Percentiles rank a stretch among this genome's conserved stretches.
Evolutionary conservation across 2,888 invertebrate genomes (phyloP).

Genomic region (Exocentrus adspersus): DNA sequence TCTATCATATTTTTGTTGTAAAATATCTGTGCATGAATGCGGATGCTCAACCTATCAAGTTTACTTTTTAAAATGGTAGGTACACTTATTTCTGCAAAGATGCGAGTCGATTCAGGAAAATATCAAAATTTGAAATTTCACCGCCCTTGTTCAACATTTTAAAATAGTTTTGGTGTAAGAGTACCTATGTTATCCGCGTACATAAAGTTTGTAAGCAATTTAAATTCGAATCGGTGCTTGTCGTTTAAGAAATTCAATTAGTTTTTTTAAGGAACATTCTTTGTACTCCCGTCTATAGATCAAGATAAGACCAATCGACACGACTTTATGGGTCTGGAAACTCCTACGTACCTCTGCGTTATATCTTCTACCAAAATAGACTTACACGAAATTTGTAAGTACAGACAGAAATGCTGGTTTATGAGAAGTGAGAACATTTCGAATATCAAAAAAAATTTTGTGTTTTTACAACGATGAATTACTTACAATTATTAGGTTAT

Average conservation of each 20-base stretch:
- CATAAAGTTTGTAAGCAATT: slow-evolving; percentile 22
- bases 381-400: not conserved
- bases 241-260: slow-evolving; percentile 44
- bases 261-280: slow-evolving; percentile 33
- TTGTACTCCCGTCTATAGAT: slow-evolving; percentile 19
- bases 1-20: no score
- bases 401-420: not conserved
- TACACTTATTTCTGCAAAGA: no score
- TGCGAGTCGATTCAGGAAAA: no score
- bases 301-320: slow-evolving; percentile 19
- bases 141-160: slow-evolving; percentile 19
- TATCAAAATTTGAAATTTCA: slow-evolving; percentile 9
- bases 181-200: slow-evolving; percentile 16
- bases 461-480: no score
- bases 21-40: no score
- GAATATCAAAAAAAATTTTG: no score
- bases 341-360: slow-evolving; percentile 14
- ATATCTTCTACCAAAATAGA: slow-evolving; percentile 11
- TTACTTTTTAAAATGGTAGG: no score
- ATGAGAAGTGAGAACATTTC: not conserved
- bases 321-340: slow-evolving; percentile 24
- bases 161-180: slow-evolving; percentile 22
- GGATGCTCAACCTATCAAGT: no score
- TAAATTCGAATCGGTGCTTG: slow-evolving; percentile 34
- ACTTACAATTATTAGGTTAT: no score